Conservation (phyloP, 2,797 vertebrate genomes). For the Paramormyrops hopkinsi region DNA sequence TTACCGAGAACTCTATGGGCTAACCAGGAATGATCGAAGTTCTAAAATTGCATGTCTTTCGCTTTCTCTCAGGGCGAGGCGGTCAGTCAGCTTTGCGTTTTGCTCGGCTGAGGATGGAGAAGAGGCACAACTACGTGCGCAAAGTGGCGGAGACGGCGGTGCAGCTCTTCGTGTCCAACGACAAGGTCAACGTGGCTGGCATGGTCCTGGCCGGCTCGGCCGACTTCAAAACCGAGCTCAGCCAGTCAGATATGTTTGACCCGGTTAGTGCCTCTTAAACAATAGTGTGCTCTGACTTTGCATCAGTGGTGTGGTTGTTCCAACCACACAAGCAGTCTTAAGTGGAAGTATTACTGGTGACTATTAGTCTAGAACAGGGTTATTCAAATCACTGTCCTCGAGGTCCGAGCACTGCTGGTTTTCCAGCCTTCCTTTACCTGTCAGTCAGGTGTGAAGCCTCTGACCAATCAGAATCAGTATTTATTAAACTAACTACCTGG, state of each 20-base stretch:
- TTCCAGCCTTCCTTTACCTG: no score
- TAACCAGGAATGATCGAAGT: neutral
- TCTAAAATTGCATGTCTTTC: neutral
- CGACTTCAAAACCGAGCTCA: conserved; percentile 98
- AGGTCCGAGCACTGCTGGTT: no score
- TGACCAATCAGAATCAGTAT: no score
- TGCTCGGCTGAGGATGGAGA: conserved; percentile 96
- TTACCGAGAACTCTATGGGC: neutral
- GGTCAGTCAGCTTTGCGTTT: conserved; percentile 97
- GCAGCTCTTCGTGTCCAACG: conserved; percentile 95
- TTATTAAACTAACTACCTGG: no score
- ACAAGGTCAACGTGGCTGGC: conserved; percentile 98
- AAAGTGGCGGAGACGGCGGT: conserved; percentile 98
- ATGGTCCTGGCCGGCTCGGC: conserved; percentile 95
- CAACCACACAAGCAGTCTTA: neutral
- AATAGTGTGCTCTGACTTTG: neutral
- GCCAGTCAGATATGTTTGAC: conserved; percentile 99
- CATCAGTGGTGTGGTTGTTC: neutral
- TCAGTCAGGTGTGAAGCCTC: no score
- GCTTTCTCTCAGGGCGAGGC: conserved; percentile 76
- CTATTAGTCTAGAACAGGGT: neutral
- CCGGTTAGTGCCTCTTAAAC: conserved; percentile 69
- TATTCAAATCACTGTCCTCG: no score
- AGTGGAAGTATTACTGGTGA: neutral
- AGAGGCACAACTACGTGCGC: conserved; percentile 97